A percentile compares a stretch with the other conserved stretches of the same genome.
Evolutionary conservation across 2,797 vertebrate genomes (phyloP).

Genomic region (Sebastes hubbsi): DNA sequence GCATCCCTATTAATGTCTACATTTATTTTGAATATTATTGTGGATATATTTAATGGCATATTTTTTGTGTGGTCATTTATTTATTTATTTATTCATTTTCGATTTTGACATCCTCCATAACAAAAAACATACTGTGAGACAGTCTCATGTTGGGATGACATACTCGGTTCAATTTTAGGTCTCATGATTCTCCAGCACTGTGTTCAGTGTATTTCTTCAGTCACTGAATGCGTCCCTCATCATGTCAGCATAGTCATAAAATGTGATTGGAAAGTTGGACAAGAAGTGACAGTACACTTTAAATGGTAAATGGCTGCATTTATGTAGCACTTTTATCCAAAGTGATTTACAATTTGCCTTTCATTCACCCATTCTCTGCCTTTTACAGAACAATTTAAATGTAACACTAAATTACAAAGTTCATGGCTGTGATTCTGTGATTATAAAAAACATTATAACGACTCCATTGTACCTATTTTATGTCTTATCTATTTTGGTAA

Average conservation of each 20-base stretch:
- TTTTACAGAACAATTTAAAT: not conserved
- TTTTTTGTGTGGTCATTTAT: too few species aligned
- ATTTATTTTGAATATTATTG: too few species aligned
- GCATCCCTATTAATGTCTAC: too few species aligned
- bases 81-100: too few species aligned
- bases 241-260: not conserved
- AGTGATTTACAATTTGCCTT: not conserved
- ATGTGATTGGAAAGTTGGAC: not conserved
- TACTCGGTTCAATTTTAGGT: not conserved
- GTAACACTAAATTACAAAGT: not conserved
- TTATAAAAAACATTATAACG: not conserved
- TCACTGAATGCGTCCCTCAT: not conserved
- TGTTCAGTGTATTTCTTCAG: not conserved
- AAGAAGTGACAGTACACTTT: not conserved
- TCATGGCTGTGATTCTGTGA: not conserved
- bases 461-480: not conserved
- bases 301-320: not conserved
- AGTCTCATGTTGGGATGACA: not conserved
- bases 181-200: not conserved
- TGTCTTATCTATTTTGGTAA: not conserved
- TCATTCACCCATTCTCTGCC: not conserved
- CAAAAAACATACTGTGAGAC: not conserved
- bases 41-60: too few species aligned
- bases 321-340: not conserved
- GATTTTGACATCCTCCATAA: not conserved